phyloP scores from a whole-genome alignment of 2,888 invertebrate genomes.

The Toxonevra muliebris region DNA sequence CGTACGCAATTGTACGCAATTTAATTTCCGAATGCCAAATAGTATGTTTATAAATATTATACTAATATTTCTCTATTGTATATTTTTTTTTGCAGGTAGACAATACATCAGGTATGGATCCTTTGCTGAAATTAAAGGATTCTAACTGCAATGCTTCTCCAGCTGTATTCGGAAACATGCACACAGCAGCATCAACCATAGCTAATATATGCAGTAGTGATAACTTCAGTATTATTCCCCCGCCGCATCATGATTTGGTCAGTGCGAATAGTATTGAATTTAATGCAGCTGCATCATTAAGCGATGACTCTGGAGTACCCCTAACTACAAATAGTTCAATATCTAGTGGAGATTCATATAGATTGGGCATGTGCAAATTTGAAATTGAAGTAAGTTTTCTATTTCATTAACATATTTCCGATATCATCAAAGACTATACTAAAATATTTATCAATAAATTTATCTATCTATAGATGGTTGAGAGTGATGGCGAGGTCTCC shows the following conservation, averaged over 20 bases:
- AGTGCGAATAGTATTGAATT: slow-evolving; percentile 64
- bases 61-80: too few species aligned
- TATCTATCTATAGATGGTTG: slow-evolving; percentile 72
- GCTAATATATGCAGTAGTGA: slow-evolving; percentile 58
- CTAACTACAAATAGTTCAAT: slow-evolving; percentile 65
- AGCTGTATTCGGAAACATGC: slow-evolving; percentile 41
- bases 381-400: slow-evolving; percentile 61
- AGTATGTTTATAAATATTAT: too few species aligned
- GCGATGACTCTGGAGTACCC: slow-evolving; percentile 65
- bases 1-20: too few species aligned
- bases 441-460: neutral
- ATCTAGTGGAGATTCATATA: slow-evolving; percentile 64
- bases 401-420: neutral
- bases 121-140: slow-evolving; percentile 44
- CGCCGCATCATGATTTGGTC: slow-evolving; percentile 58
- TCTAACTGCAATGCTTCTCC: slow-evolving; percentile 44
- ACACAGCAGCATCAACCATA: slow-evolving; percentile 32
- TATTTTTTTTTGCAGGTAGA: slow-evolving; percentile 1
- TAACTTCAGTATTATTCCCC: slow-evolving; percentile 58
- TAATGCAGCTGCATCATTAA: slow-evolving; percentile 63
- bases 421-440: neutral
- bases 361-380: slow-evolving; percentile 63
- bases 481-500: slow-evolving; percentile 85
- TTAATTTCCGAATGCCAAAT: too few species aligned
- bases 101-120: slow-evolving; percentile 38